These are phyloP conservation scores for Masnerella sp. DNA, from an alignment of 2,888 invertebrate genomes.

Conservation along the genomic window DNA sequence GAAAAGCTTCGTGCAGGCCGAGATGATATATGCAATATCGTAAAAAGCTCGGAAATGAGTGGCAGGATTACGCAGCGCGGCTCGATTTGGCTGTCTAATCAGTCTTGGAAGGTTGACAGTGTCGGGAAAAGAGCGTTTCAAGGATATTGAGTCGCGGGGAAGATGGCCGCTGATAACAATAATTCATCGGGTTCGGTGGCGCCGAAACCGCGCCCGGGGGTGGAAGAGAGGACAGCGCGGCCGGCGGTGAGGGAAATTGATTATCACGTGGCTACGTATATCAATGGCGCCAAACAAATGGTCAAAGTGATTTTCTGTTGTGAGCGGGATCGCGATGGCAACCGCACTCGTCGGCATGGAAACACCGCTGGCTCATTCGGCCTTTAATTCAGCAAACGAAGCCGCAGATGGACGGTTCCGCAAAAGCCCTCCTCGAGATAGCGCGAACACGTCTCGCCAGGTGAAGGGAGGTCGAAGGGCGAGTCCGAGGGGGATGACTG, in stretches of 20 bases:
- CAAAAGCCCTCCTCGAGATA: conserved; percentile 56
- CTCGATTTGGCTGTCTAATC: conserved; percentile 39
- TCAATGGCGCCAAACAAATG: conserved; percentile 75
- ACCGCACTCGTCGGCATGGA: conserved; percentile 67
- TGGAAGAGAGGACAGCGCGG: conserved; percentile 11
- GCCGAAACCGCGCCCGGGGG: not conserved
- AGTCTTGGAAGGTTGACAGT: conserved; percentile 54
- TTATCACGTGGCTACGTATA: conserved; percentile 66
- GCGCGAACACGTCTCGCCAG: conserved; percentile 62
- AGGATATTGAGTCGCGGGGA: conserved; percentile 59
- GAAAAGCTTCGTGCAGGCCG: too few species aligned
- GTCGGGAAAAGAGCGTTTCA: conserved; percentile 48
- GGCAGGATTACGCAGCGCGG: conserved; percentile 25
- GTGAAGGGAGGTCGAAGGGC: conserved; percentile 69
- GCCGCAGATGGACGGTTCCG: conserved; percentile 61
- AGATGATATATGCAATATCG: too few species aligned
- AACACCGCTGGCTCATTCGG: conserved; percentile 69
- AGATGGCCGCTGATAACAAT: conserved; percentile 60
- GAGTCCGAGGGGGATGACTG: conserved; percentile 56
- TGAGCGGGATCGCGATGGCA: conserved; percentile 76
- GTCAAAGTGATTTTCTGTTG: conserved; percentile 77
- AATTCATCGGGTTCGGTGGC: conserved; percentile 47
- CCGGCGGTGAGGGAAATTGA: conserved; percentile 66
- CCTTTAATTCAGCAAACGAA: conserved; percentile 69
- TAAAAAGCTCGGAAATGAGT: conserved; percentile 42